Conservation (phyloP, 1,140 invertebrate genomes). For the Arctopsyche grandis region DNA sequence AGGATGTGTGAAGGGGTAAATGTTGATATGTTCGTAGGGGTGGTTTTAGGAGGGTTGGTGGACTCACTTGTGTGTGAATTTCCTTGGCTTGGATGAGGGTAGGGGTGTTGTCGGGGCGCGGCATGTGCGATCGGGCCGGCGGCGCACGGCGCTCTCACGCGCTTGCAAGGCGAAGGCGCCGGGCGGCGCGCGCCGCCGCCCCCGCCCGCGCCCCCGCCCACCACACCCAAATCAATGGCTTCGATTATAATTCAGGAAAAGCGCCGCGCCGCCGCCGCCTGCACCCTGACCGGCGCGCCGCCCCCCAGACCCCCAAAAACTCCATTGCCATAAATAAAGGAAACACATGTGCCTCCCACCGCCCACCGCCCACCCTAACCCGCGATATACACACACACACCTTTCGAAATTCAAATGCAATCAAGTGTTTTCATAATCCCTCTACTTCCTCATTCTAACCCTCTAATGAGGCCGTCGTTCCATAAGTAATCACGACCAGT, state of each 20-base stretch:
- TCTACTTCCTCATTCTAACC: no score
- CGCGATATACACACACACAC: no score
- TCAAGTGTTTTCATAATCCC: no score
- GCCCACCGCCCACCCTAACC: no score
- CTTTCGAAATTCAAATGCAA: no score
- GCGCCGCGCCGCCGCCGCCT: slow-evolving; percentile 37
- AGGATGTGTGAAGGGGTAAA: no score
- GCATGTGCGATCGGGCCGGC: slow-evolving; percentile 23
- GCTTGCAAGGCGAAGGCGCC: slow-evolving; percentile 24
- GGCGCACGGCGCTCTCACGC: slow-evolving; percentile 33
- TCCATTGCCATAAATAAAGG: neutral
- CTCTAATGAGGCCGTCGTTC: no score
- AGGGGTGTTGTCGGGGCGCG: slow-evolving; percentile 14
- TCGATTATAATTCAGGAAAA: slow-evolving; percentile 49
- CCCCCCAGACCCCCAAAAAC: neutral
- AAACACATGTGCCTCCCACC: no score
- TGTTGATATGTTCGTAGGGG: neutral
- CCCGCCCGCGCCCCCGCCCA: slow-evolving; percentile 42
- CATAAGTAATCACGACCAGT: no score
- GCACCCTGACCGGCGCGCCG: slow-evolving; percentile 29
- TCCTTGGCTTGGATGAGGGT: slow-evolving; percentile 48
- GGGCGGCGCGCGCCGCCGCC: slow-evolving; percentile 23
- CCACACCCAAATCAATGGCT: slow-evolving; percentile 53
- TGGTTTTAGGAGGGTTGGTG: slow-evolving; percentile 10
- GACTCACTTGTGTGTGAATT: slow-evolving; percentile 53